These are phyloP conservation scores for Cerastis rubricosa DNA, from an alignment of 2,888 invertebrate genomes.

Conservation along the genomic window DNA sequence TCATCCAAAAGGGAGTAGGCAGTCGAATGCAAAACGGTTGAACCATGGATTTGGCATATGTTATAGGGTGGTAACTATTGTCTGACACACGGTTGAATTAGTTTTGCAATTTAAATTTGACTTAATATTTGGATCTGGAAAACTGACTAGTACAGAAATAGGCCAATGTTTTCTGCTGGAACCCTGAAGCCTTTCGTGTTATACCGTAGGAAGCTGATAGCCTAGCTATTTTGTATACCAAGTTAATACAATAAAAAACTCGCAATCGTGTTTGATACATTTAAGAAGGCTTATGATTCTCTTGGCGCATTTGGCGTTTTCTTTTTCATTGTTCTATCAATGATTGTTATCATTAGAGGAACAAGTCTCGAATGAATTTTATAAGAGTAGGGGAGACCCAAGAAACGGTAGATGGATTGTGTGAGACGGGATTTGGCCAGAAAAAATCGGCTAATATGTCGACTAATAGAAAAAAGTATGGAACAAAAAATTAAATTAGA, in stretches of 20 bases:
- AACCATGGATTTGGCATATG: constrained; percentile 91
- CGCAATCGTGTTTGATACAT: not conserved
- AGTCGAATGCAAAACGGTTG: constrained; percentile 90
- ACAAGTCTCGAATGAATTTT: not conserved
- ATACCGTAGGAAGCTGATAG: no score
- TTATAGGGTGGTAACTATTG: constrained; percentile 87
- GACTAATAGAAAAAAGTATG: no score
- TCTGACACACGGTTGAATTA: constrained; percentile 73
- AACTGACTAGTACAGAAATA: no score
- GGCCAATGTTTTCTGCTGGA: not conserved
- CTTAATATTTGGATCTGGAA: not conserved
- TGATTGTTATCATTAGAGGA: not conserved
- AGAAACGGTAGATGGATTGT: not conserved
- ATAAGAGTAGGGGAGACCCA: not conserved
- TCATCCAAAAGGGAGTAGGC: constrained; percentile 88
- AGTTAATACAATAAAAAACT: not conserved
- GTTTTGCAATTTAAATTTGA: not conserved
- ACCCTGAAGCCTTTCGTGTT: not conserved
- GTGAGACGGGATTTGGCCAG: no score
- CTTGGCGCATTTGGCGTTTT: not conserved
- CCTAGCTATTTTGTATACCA: not conserved
- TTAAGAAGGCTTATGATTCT: not conserved
- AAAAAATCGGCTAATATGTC: no score
- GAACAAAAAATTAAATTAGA: no score
- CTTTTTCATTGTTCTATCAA: not conserved